Evolutionary conservation across 2,888 invertebrate genomes (phyloP).

Genomic region (Pammene aurita): DNA sequence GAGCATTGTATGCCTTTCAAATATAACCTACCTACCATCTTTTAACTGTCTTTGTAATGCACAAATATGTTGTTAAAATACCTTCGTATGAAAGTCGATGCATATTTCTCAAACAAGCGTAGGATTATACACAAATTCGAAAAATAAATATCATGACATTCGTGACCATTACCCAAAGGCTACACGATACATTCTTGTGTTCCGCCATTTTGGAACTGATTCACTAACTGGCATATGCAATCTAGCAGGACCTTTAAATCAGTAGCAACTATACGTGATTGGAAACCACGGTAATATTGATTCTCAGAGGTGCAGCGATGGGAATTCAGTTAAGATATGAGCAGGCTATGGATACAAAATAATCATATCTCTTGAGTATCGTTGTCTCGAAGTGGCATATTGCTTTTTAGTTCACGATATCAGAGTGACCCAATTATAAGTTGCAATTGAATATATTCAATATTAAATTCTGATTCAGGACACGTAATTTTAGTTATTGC

Average conservation of each 20-base stretch:
- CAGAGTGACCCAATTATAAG: background rate
- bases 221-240: background rate
- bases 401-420: too few species aligned
- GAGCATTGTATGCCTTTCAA: too few species aligned
- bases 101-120: background rate
- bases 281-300: background rate
- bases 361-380: background rate
- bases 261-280: background rate
- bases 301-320: background rate
- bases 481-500: background rate
- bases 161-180: too few species aligned
- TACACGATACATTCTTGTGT: background rate
- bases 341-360: too few species aligned
- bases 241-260: background rate
- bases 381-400: background rate
- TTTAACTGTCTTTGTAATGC: too few species aligned
- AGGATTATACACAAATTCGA: too few species aligned
- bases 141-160: too few species aligned
- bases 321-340: too few species aligned
- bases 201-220: background rate
- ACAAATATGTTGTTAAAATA: background rate
- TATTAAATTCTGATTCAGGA: background rate
- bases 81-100: background rate
- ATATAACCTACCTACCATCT: too few species aligned
- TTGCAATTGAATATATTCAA: background rate